Conservation (phyloP, 1,140 invertebrate genomes). For the Melanaphis sacchari region DNA sequence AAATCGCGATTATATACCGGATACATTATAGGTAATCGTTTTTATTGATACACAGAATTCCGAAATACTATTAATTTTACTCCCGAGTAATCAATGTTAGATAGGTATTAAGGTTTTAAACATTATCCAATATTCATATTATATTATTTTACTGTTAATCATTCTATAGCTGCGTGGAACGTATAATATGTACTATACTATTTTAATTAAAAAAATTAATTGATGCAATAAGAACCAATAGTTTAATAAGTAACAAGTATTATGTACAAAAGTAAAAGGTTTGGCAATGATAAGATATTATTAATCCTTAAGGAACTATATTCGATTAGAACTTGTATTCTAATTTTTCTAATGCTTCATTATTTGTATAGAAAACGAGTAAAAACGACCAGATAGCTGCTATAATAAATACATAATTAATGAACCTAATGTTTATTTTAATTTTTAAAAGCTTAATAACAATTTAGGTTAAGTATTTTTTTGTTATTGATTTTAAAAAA, state of each 20-base stretch:
- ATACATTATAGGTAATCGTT: not conserved
- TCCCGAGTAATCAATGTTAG: not conserved
- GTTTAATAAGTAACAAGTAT: not conserved
- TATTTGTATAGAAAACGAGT: not conserved
- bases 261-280: not conserved
- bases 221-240: not conserved
- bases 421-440: too few relatives aligned
- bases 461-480: too few relatives aligned
- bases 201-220: not conserved
- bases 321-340: not conserved
- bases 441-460: too few relatives aligned
- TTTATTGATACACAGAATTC: not conserved
- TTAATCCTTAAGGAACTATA: not conserved
- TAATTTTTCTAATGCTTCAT: not conserved
- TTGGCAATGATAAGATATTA: not conserved
- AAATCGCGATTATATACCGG: not conserved
- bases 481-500: too few relatives aligned
- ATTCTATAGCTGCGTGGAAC: not conserved
- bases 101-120: not conserved
- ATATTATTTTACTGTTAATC: not conserved
- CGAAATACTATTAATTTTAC: not conserved
- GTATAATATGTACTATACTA: not conserved
- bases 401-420: not conserved
- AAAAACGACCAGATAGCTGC: not conserved
- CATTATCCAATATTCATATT: not conserved